A percentile compares a stretch with the other conserved stretches of the same genome.
Evolutionary conservation across 2,797 vertebrate species (phyloP).

Genomic region (Xenops minutus): DNA sequence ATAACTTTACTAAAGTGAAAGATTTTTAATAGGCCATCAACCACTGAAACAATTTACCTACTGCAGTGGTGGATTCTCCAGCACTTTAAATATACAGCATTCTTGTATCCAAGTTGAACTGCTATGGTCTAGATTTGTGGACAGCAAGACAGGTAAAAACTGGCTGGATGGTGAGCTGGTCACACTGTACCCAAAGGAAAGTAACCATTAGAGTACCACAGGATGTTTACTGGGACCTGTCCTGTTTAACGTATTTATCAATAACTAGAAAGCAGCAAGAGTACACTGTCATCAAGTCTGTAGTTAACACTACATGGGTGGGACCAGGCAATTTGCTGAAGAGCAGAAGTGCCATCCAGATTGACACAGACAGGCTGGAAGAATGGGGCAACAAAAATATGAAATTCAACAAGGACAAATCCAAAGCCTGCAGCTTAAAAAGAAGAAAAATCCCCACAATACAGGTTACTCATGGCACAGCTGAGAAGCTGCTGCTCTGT

Average conservation of each 20-base stretch:
- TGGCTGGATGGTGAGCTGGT: neutral
- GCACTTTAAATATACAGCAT: neutral
- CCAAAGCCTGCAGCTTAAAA: neutral
- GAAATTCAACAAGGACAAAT: neutral
- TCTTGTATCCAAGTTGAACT: neutral
- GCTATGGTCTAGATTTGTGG: neutral
- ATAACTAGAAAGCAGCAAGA: neutral
- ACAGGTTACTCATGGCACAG: neutral
- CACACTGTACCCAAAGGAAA: neutral
- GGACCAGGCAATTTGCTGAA: neutral
- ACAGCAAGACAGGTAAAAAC: neutral
- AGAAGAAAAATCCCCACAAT: neutral
- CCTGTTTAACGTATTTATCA: neutral
- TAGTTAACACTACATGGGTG: neutral
- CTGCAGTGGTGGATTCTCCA: neutral
- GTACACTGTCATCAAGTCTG: neutral
- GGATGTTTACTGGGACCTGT: neutral
- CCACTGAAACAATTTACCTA: neutral
- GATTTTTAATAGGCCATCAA: neutral
- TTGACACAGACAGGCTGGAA: neutral
- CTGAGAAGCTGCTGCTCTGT: neutral
- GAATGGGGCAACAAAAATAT: neutral
- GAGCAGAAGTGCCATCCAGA: neutral
- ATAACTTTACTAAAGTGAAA: neutral
- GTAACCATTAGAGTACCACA: neutral